phyloP scores from a whole-genome alignment of 2,888 invertebrate species.

The Latheticus oryzae region DNA sequence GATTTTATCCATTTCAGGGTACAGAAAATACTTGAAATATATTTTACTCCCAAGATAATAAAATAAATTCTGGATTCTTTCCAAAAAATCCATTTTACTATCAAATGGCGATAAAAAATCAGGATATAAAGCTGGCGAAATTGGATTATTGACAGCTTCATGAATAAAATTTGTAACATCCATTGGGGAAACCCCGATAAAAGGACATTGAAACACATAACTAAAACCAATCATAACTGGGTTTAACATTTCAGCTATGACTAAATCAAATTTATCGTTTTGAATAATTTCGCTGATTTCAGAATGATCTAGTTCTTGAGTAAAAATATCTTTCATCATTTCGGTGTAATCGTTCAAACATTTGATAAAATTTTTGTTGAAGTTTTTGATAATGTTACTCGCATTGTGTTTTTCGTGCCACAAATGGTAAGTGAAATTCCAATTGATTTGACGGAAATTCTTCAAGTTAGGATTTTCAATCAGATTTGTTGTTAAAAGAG shows the following conservation, averaged over 20 bases:
- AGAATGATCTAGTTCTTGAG: conserved; percentile 44
- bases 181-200: conserved; percentile 50
- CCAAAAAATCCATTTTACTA: conserved; percentile 45
- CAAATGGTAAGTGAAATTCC: conserved; percentile 55
- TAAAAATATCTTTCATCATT: conserved; percentile 39
- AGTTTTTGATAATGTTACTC: conserved; percentile 34
- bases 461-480: conserved; percentile 55
- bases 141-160: conserved; percentile 52
- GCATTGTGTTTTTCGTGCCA: conserved; percentile 38
- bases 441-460: conserved; percentile 60
- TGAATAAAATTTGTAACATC: conserved; percentile 48
- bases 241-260: conserved; percentile 49
- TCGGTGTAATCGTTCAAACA: conserved; percentile 37
- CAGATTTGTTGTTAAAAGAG: conserved; percentile 65
- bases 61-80: conserved; percentile 44
- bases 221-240: conserved; percentile 48
- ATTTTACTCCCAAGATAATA: conserved; percentile 17
- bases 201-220: conserved; percentile 48
- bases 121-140: conserved; percentile 54
- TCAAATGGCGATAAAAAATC: conserved; percentile 47
- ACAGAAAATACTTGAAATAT: conserved; percentile 27
- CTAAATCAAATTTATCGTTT: conserved; percentile 50
- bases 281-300: conserved; percentile 46
- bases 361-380: conserved; percentile 20
- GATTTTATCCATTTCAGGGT: conserved; percentile 36